A percentile compares a stretch with the other conserved stretches of the same genome.
These are phyloP conservation scores for Palloptera scutellata DNA, from an alignment of 2,888 invertebrate genomes.

Conservation along the genomic window DNA sequence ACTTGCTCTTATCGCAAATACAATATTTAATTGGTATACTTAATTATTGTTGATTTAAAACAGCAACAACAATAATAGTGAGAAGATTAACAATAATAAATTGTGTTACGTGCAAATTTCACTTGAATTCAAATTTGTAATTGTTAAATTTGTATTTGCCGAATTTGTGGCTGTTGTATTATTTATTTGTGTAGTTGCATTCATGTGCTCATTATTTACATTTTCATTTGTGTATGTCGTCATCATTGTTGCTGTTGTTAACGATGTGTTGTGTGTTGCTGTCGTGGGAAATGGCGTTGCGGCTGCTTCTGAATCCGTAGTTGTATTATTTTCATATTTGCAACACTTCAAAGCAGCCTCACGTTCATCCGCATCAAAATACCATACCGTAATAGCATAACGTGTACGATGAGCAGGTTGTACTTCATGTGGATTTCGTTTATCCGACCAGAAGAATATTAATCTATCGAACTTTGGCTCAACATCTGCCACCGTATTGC, in stretches of 20 bases:
- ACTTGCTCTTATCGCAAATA: constrained; percentile 8
- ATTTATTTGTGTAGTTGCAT: constrained; percentile 30
- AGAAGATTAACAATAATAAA: constrained; percentile 10
- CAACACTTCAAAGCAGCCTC: constrained; percentile 70
- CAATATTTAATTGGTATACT: too few species aligned
- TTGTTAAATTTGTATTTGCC: constrained; percentile 39
- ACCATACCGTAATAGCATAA: constrained; percentile 93
- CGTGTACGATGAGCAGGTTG: constrained; percentile 89
- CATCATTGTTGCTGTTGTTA: constrained; percentile 22
- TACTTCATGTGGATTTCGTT: constrained; percentile 96
- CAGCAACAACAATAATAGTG: not conserved
- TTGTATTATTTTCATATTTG: constrained; percentile 37
- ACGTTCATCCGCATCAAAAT: constrained; percentile 85
- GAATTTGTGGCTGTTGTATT: constrained; percentile 33
- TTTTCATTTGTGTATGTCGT: constrained; percentile 26
- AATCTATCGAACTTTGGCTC: constrained; percentile 93
- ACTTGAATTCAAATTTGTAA: constrained; percentile 48
- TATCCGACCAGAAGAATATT: constrained; percentile 97
- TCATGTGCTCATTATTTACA: constrained; percentile 38
- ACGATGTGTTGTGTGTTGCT: constrained; percentile 34
- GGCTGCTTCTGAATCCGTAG: constrained; percentile 5
- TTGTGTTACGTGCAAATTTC: constrained; percentile 59
- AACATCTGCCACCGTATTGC: constrained; percentile 86
- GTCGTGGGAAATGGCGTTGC: constrained; percentile 35
- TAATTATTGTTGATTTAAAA: constrained; percentile 28